A percentile compares a stretch with the other conserved stretches of the same genome.
These are phyloP conservation scores for Stenolophus ochropezus DNA, from an alignment of 2,888 invertebrate genomes.

Conservation along the genomic window DNA sequence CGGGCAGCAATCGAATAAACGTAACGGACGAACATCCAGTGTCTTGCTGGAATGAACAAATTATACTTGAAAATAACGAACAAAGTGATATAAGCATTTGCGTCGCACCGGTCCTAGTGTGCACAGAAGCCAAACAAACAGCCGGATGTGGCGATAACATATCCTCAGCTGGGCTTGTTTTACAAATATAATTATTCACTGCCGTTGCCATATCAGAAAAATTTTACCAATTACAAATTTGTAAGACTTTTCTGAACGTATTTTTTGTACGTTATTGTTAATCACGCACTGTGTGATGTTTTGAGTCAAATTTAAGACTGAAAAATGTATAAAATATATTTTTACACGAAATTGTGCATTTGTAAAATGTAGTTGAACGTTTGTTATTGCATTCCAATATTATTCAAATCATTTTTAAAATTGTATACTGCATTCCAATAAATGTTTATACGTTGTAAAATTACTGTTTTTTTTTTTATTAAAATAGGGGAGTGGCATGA, in stretches of 20 bases:
- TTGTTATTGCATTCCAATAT: constrained; percentile 49
- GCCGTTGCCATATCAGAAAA: constrained; percentile 34
- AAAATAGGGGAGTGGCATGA: no score
- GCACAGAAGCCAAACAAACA: constrained; percentile 86
- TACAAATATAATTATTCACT: constrained; percentile 75
- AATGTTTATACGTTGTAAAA: constrained; percentile 47
- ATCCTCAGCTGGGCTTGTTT: constrained; percentile 89
- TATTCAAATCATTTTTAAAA: constrained; percentile 7
- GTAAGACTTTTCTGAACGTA: constrained; percentile 23
- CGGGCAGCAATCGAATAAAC: constrained; percentile 68
- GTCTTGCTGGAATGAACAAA: constrained; percentile 85
- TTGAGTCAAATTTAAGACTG: constrained; percentile 54
- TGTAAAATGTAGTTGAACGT: constrained; percentile 38
- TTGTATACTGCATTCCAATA: constrained; percentile 47
- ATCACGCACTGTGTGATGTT: constrained; percentile 45
- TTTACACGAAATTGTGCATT: constrained; percentile 48
- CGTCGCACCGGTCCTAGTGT: constrained; percentile 89
- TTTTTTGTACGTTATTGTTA: constrained; percentile 39
- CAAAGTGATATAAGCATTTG: constrained; percentile 79
- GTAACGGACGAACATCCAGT: constrained; percentile 79
- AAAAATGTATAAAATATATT: constrained; percentile 49
- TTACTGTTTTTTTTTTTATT: constrained; percentile 9
- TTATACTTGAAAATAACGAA: constrained; percentile 70
- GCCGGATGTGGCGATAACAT: constrained; percentile 93
- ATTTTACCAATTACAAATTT: constrained; percentile 12